phyloP scores from a whole-genome alignment of 2,113 vertebrate species.

The Porphyrio hochstetteri region DNA sequence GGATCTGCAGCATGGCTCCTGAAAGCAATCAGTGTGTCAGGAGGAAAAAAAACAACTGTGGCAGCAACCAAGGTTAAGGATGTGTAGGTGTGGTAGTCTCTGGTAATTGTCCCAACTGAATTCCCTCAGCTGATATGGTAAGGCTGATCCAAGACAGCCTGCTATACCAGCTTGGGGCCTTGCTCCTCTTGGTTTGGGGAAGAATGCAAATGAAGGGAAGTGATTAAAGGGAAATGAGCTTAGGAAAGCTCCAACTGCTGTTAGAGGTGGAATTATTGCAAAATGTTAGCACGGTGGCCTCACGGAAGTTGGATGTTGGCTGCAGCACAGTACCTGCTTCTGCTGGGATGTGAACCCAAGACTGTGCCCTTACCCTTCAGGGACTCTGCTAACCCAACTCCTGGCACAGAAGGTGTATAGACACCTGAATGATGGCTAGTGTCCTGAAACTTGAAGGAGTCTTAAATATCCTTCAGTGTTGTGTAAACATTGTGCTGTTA shows the following conservation, averaged over 20 bases:
- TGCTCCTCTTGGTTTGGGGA: neutral
- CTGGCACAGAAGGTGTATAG: neutral
- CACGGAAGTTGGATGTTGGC: neutral
- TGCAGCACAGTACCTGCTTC: neutral
- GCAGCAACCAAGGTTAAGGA: neutral
- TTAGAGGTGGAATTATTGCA: neutral
- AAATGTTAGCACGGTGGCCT: neutral
- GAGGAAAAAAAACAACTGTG: neutral
- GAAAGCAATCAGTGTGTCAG: neutral
- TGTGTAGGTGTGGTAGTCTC: neutral
- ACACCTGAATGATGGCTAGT: slow-evolving; percentile 2
- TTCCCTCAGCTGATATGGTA: neutral
- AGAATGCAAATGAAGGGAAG: neutral
- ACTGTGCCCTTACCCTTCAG: neutral
- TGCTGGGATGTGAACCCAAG: neutral
- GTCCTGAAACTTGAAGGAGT: neutral
- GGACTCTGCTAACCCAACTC: neutral
- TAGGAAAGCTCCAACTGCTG: neutral
- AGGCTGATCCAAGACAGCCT: neutral
- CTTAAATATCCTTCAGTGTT: neutral
- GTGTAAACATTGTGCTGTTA: neutral
- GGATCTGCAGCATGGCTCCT: neutral
- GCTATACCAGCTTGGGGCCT: neutral
- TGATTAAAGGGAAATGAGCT: neutral
- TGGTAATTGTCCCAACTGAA: neutral